Conservation (phyloP, 2,113 vertebrate genomes). For the Gadus macrocephalus region DNA sequence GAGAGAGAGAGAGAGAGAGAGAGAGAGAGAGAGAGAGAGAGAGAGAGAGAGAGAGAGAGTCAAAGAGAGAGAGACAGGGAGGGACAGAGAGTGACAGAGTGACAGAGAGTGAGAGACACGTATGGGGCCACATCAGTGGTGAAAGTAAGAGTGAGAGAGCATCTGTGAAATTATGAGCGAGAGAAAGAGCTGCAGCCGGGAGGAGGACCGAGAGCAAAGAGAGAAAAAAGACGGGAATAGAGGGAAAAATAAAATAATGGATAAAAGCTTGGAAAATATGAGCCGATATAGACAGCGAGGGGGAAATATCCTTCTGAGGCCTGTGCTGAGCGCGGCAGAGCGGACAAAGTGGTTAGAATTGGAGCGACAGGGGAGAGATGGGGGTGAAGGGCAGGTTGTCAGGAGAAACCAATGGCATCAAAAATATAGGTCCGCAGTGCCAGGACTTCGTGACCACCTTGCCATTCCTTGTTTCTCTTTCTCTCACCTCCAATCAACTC, state of each 20-base stretch:
- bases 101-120: background rate
- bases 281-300: conserved; percentile 23
- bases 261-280: conserved; percentile 40
- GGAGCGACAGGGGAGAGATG: conserved; percentile 24
- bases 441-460: too few relatives aligned
- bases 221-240: background rate
- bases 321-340: conserved; percentile 42
- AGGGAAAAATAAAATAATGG: conserved; percentile 6
- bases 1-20: too few relatives aligned
- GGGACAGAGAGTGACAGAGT: too few relatives aligned
- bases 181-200: background rate
- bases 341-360: conserved; percentile 44
- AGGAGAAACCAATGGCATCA: conserved; percentile 35
- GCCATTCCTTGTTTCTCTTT: too few relatives aligned
- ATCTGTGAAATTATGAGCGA: too few relatives aligned
- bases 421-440: too few relatives aligned
- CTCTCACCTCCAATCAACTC: too few relatives aligned
- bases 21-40: background rate
- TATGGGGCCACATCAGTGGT: too few relatives aligned
- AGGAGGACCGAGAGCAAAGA: background rate
- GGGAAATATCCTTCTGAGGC: conserved; percentile 32
- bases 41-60: too few relatives aligned
- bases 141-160: too few relatives aligned
- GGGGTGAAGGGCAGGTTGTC: conserved; percentile 20
- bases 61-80: too few relatives aligned